Percentiles rank a stretch among this genome's conserved stretches.
These are phyloP conservation scores for Caenorhabditis briggsae DNA, from an alignment of 1,140 invertebrate genomes.

Conservation along the genomic window DNA sequence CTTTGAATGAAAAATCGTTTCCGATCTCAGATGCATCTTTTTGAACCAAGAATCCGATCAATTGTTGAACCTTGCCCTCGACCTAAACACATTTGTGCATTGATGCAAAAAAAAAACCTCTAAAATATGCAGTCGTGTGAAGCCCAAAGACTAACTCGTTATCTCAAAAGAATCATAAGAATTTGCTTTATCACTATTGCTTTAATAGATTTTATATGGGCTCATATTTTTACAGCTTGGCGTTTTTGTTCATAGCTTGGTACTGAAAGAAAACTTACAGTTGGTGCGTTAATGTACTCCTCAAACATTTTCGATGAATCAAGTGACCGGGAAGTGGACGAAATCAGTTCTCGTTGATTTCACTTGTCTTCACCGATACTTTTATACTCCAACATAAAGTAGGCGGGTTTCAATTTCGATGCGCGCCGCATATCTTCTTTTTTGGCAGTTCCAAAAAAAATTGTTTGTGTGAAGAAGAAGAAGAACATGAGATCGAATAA, in stretches of 20 bases:
- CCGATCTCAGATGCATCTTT: background rate
- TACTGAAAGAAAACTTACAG: background rate
- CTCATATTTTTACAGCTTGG: background rate
- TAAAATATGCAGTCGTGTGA: background rate
- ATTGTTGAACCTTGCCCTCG: constrained; percentile 34
- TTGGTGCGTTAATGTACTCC: background rate
- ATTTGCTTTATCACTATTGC: background rate
- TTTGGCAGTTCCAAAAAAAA: no score
- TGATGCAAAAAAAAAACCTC: background rate
- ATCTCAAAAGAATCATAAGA: background rate
- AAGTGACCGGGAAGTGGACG: no score
- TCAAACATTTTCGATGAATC: background rate
- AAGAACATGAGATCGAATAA: no score
- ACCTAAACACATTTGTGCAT: constrained; percentile 21
- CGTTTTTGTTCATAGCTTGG: background rate
- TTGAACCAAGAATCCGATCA: constrained; percentile 33
- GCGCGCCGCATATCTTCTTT: no score
- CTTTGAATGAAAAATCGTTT: constrained; percentile 6
- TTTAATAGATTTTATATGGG: background rate
- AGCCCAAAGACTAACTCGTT: constrained; percentile 21
- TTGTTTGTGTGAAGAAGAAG: no score
- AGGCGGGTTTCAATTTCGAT: no score
- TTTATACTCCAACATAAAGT: no score
- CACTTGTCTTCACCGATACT: no score
- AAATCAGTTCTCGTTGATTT: no score